A percentile compares a stretch with the other conserved stretches of the same genome.
phyloP scores from a whole-genome alignment of 92 coral and sea anemone genomes.

The Porites rus region DNA sequence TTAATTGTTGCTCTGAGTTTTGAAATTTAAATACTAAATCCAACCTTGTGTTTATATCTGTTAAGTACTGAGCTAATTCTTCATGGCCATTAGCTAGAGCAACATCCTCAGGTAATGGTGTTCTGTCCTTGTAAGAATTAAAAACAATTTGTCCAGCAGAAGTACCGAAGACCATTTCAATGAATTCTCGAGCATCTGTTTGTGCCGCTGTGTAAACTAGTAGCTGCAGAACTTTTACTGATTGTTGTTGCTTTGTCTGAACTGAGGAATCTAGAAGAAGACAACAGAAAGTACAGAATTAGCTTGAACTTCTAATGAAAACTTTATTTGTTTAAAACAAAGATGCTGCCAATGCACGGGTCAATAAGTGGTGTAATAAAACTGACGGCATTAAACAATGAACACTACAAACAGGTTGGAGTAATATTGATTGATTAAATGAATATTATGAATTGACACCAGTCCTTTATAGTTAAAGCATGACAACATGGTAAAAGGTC shows the following conservation, averaged over 20 bases:
- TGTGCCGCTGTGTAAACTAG: slow-evolving; percentile 51
- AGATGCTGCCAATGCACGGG: too few relatives aligned
- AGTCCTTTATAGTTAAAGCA: too few relatives aligned
- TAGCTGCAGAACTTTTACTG: slow-evolving; percentile 31
- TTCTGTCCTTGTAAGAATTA: slow-evolving; percentile 19
- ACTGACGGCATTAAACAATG: too few relatives aligned
- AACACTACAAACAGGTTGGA: too few relatives aligned
- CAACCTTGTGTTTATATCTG: slow-evolving; percentile 31
- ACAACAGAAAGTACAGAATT: neutral
- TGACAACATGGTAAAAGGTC: too few relatives aligned
- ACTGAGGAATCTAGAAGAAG: neutral
- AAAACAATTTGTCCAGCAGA: slow-evolving; percentile 31
- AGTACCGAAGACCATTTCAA: slow-evolving; percentile 54
- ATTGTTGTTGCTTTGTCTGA: neutral
- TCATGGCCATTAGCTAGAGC: slow-evolving; percentile 53
- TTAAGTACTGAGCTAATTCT: slow-evolving; percentile 29
- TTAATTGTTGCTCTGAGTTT: too few relatives aligned
- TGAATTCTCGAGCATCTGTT: slow-evolving; percentile 34
- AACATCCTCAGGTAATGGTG: slow-evolving; percentile 50
- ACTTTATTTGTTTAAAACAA: too few relatives aligned
- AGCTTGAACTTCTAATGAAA: too few relatives aligned
- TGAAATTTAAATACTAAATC: too few relatives aligned
- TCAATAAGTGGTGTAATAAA: too few relatives aligned
- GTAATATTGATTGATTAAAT: too few relatives aligned
- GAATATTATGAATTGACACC: too few relatives aligned